Conservation (phyloP, 2,888 invertebrate genomes). For the Priocnemis perturbator region DNA sequence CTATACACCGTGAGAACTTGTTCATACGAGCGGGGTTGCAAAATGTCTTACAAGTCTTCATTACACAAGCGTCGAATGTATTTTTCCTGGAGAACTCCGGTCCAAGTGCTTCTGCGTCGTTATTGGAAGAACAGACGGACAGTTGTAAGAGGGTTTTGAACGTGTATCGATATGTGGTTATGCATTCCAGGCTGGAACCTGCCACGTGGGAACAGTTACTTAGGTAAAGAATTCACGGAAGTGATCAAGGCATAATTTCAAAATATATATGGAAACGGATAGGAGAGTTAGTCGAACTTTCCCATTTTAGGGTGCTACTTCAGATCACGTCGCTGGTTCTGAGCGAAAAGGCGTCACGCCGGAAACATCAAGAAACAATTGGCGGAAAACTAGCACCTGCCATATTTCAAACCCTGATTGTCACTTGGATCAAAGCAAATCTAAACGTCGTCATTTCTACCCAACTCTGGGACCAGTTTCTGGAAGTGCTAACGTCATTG, state of each 20-base stretch:
- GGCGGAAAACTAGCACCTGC: conserved; percentile 90
- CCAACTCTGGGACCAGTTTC: conserved; percentile 95
- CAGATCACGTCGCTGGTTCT: conserved; percentile 95
- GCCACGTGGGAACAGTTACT: conserved; percentile 86
- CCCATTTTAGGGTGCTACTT: conserved; percentile 80
- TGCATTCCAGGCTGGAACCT: conserved; percentile 95
- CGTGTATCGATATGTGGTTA: conserved; percentile 97
- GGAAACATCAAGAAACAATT: conserved; percentile 82
- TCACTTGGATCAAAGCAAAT: conserved; percentile 98
- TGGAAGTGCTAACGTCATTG: conserved; percentile 89
- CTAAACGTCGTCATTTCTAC: conserved; percentile 93
- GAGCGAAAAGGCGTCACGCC: conserved; percentile 85
- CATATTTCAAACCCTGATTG: conserved; percentile 94
- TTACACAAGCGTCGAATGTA: conserved; percentile 96
- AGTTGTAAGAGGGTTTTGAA: conserved; percentile 96
- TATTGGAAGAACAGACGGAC: conserved; percentile 95
- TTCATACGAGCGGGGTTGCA: conserved; percentile 90
- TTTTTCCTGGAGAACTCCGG: conserved; percentile 84
- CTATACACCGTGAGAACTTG: conserved; percentile 87
- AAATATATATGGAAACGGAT: not conserved
- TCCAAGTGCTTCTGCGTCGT: conserved; percentile 78
- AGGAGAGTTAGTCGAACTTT: not conserved
- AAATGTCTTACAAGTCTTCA: conserved; percentile 90
- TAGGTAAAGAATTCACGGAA: conserved; percentile 53
- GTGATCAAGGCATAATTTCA: not conserved